phyloP scores from a whole-genome alignment of 1,140 invertebrate species.

The Lerema accius region DNA sequence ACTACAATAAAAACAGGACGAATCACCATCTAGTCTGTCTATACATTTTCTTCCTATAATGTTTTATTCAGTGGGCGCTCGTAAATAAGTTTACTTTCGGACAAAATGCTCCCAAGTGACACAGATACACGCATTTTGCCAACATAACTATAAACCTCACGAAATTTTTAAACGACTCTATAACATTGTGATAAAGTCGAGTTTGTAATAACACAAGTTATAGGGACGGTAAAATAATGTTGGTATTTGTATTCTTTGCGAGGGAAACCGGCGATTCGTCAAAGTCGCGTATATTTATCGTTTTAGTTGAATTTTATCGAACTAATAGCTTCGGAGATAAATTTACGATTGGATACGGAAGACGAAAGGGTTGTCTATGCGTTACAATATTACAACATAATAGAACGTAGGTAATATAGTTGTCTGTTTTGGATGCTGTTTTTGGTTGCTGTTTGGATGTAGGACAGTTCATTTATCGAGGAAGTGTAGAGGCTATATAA shows the following conservation, averaged over 20 bases:
- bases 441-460: no score
- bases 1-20: conserved; percentile 49
- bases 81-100: conserved; percentile 79
- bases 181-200: conserved; percentile 11
- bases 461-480: no score
- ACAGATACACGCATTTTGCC: conserved; percentile 72
- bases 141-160: conserved; percentile 34
- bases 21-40: conserved; percentile 62
- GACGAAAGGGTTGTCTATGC: conserved; percentile 67
- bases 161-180: conserved; percentile 23
- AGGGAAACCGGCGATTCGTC: conserved; percentile 78
- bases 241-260: conserved; percentile 65
- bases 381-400: not conserved
- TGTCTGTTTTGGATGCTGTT: no score
- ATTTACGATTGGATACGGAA: conserved; percentile 77
- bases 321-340: conserved; percentile 78
- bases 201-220: not conserved
- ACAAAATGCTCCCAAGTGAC: conserved; percentile 80
- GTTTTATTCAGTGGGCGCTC: conserved; percentile 75
- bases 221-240: conserved; percentile 36
- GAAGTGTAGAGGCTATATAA: no score
- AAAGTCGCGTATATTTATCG: conserved; percentile 81
- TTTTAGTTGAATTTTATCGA: conserved; percentile 82
- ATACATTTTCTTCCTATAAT: conserved; percentile 69
- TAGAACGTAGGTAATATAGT: no score